Conservation (phyloP, 2,797 vertebrate genomes). For the Mycteria americana region DNA sequence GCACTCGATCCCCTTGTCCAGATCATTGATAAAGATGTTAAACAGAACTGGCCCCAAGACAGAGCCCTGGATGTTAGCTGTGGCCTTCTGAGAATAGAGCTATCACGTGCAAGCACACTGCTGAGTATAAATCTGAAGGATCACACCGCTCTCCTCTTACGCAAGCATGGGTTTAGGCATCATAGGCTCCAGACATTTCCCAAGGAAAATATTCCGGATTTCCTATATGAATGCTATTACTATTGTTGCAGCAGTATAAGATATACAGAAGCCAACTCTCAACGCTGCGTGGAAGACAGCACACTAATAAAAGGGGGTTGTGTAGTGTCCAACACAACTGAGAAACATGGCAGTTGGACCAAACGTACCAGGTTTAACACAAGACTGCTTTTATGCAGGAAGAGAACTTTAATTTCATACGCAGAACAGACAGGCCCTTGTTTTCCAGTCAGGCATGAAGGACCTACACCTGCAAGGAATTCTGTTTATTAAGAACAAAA, state of each 20-base stretch:
- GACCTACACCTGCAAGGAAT: neutral
- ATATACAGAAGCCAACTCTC: neutral
- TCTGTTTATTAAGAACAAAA: neutral
- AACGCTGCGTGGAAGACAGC: neutral
- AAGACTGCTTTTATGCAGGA: neutral
- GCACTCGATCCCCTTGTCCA: too few species aligned
- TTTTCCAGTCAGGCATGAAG: neutral
- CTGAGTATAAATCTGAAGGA: neutral
- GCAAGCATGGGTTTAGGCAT: neutral
- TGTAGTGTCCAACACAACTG: neutral
- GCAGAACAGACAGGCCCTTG: neutral
- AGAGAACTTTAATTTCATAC: neutral
- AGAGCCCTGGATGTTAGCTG: too few species aligned
- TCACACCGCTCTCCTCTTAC: neutral
- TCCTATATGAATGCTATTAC: neutral
- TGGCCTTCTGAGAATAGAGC: neutral
- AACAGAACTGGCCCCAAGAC: too few species aligned
- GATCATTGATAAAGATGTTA: too few species aligned
- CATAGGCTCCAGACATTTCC: neutral
- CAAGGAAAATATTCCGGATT: neutral
- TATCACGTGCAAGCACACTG: neutral
- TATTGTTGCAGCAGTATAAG: neutral
- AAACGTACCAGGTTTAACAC: neutral
- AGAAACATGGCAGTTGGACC: neutral
- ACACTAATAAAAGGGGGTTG: neutral